phyloP scores from a whole-genome alignment of 2,797 vertebrate species.

The Macropus fuliginosus region DNA sequence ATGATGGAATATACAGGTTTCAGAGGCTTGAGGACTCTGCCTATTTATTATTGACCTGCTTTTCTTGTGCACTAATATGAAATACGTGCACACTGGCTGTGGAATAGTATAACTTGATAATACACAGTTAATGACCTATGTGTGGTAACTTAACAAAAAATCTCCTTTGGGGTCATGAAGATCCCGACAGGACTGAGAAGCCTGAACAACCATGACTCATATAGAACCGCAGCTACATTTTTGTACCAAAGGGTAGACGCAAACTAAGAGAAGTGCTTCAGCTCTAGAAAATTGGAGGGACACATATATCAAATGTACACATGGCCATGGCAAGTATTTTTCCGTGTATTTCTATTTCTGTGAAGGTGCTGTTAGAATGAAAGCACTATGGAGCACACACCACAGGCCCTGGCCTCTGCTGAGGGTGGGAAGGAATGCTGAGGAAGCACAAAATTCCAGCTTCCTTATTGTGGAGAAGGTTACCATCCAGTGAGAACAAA shows the following conservation, averaged over 20 bases:
- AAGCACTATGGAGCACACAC: neutral
- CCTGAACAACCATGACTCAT: neutral
- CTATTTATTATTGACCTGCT: neutral
- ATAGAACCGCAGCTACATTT: neutral
- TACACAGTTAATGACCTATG: neutral
- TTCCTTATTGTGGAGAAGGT: neutral
- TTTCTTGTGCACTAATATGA: neutral
- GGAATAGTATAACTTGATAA: conserved; percentile 13
- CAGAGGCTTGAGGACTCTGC: neutral
- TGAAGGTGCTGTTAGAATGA: neutral
- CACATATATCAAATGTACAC: neutral
- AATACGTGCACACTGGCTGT: neutral
- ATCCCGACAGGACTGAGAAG: neutral
- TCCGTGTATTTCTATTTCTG: neutral
- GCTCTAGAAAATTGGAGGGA: neutral
- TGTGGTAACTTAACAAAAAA: no score
- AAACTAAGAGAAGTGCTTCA: neutral
- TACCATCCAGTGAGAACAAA: neutral
- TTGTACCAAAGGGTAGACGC: neutral
- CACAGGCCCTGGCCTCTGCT: no score
- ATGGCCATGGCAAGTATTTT: neutral
- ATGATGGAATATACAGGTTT: neutral
- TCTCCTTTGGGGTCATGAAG: neutral
- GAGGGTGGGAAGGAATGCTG: no score
- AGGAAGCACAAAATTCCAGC: neutral